Conservation (phyloP, 1,140 invertebrate genomes). For the Mesaphorura yosii region DNA sequence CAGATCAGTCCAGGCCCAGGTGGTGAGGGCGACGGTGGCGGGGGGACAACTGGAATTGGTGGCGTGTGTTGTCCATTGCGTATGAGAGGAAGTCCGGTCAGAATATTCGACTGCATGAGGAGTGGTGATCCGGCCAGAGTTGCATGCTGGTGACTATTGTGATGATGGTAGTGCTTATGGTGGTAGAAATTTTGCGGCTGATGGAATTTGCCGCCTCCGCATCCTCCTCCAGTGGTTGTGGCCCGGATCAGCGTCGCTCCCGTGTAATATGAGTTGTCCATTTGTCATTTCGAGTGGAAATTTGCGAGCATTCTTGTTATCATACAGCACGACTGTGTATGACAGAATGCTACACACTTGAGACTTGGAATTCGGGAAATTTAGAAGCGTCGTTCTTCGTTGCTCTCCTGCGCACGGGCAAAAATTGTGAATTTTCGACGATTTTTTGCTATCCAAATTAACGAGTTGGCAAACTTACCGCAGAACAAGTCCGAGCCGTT, state of each 20-base stretch:
- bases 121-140: conserved; percentile 8
- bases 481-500: too few species aligned
- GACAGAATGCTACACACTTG: too few species aligned
- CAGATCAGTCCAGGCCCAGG: conserved; percentile 13
- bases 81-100: conserved; percentile 15
- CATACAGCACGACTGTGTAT: too few species aligned
- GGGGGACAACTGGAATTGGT: not conserved
- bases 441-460: too few species aligned
- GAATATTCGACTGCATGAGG: conserved; percentile 12
- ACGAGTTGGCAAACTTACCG: too few species aligned
- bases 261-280: conserved; percentile 20
- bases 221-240: not conserved
- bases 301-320: too few species aligned
- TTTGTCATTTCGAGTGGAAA: conserved; percentile 5
- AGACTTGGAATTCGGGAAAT: too few species aligned
- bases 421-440: too few species aligned
- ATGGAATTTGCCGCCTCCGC: not conserved
- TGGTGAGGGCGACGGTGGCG: not conserved
- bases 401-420: too few species aligned
- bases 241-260: conserved; percentile 22
- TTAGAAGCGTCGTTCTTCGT: too few species aligned
- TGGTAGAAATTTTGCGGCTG: not conserved
- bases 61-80: conserved; percentile 7
- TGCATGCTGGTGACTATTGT: not conserved
- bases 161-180: too few species aligned